Conservation (phyloP, 2,888 invertebrate species). For the Eilema griseolum region DNA sequence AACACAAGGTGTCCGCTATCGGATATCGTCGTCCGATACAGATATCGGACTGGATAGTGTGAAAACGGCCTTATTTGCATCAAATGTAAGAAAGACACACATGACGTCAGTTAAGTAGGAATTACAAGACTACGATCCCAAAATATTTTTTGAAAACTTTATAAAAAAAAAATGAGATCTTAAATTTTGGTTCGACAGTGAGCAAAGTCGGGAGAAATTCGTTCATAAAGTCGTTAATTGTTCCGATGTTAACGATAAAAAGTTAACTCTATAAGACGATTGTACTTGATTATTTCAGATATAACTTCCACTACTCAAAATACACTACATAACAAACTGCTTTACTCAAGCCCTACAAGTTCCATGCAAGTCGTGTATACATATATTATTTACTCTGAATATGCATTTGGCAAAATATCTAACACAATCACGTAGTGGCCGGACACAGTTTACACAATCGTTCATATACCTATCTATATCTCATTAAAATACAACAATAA, state of each 20-base stretch:
- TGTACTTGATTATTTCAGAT: slow-evolving; percentile 79
- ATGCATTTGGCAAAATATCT: slow-evolving; percentile 76
- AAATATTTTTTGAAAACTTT: slow-evolving; percentile 52
- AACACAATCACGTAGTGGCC: slow-evolving; percentile 81
- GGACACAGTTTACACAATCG: slow-evolving; percentile 78
- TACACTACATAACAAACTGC: slow-evolving; percentile 60
- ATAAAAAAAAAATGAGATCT: slow-evolving; percentile 79
- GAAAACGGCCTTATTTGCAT: no score
- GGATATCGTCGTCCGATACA: no score
- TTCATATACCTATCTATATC: slow-evolving; percentile 74
- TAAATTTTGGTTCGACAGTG: slow-evolving; percentile 81
- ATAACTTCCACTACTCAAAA: slow-evolving; percentile 61
- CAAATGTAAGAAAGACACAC: slow-evolving; percentile 35
- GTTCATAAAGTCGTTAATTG: slow-evolving; percentile 74
- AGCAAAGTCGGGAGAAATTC: slow-evolving; percentile 77
- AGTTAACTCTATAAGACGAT: slow-evolving; percentile 67
- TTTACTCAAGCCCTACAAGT: slow-evolving; percentile 69
- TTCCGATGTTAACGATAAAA: slow-evolving; percentile 64
- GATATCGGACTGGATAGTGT: no score
- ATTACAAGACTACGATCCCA: slow-evolving; percentile 42
- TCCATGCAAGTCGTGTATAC: slow-evolving; percentile 72
- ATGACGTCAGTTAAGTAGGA: slow-evolving; percentile 43
- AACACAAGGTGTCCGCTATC: no score
- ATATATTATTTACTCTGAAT: slow-evolving; percentile 65
- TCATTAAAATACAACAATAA: slow-evolving; percentile 82